Conservation (phyloP, 1,140 invertebrate genomes). For the Drosophila ambigua region DNA sequence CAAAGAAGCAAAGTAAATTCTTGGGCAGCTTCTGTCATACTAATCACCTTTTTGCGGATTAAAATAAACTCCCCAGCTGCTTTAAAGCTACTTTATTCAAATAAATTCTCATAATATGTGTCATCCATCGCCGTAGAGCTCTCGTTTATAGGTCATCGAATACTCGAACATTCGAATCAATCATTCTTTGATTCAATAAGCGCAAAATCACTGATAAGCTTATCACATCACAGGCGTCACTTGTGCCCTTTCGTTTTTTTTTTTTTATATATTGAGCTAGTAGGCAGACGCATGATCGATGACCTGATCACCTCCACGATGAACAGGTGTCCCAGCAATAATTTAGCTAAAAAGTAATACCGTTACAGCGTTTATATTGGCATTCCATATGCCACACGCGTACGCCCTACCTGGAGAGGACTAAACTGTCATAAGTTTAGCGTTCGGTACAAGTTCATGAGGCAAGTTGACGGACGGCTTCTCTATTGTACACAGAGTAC, state of each 20-base stretch:
- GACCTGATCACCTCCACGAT: slow-evolving; percentile 7
- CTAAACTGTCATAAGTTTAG: slow-evolving; percentile 37
- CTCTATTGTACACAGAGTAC: slow-evolving; percentile 26
- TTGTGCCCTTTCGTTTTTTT: slow-evolving; percentile 11
- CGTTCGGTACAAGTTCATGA: slow-evolving; percentile 38
- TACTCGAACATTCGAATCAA: slow-evolving; percentile 20
- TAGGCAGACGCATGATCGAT: slow-evolving; percentile 21
- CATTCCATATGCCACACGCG: slow-evolving; percentile 9
- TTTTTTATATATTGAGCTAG: slow-evolving; percentile 20
- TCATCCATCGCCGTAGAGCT: not conserved
- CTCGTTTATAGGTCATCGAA: slow-evolving; percentile 20
- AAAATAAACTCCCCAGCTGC: no score
- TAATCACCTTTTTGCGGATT: no score
- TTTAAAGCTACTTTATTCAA: not conserved
- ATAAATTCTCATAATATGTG: not conserved
- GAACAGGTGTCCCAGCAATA: slow-evolving; percentile 23
- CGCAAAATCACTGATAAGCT: slow-evolving; percentile 33
- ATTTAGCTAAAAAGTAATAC: slow-evolving; percentile 6
- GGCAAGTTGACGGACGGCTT: slow-evolving; percentile 16
- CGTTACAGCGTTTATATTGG: slow-evolving; percentile 9
- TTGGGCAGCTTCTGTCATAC: no score
- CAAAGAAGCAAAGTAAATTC: no score
- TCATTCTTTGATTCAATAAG: no score
- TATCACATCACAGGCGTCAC: slow-evolving; percentile 27
- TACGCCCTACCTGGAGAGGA: slow-evolving; percentile 3